Evolutionary conservation across 2,797 vertebrate species (phyloP), one percentile per base, ranked within the genome.

Genomic region (Coregonus sp.): DNA sequence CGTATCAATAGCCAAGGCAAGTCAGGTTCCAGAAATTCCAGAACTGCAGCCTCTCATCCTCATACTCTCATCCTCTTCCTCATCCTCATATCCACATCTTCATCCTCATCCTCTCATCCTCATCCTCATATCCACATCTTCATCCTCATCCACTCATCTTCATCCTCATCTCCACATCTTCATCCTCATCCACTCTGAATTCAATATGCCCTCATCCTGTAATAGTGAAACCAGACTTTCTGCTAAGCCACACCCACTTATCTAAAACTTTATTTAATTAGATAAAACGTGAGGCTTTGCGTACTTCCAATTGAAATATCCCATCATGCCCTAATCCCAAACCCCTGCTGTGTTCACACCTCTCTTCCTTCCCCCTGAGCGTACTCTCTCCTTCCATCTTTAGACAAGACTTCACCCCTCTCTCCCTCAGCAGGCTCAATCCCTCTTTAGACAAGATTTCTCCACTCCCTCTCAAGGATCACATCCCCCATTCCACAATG

Each of bases 401-500:
- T 73, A 6, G 56, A 20, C 66, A 54, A 54, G 61, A 73, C 20
- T 47, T 71, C 74, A 50, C 40, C 77, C 72, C 73, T 69, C 72
- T 29, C 37, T 5, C 66, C n/a, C 75, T 20, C 47, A 5, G 7
- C 77, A 82, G 71, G 4, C 52, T 56, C 52, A 77, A 81, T 80
- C 75, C 78, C 33, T 31, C 52, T 78, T 79, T 73, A 9, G 56
- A 75, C 81, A 70, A 70, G 75, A 76, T 59, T 77, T 70, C 75
- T 70, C 81, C 71, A 74, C 67, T 2, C 69, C 69, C 72, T 18
- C 51, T 52, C 72, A 79, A 70, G 56, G 11, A 31, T 66, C 79
- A 69, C 31, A 78, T 68, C 25, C 51, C 80, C 83, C 85, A 82
- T 86, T 82, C 79, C 56, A 76, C 86, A 84, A 89, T 88, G 85